Base-by-base conservation (phyloP, 2,888 invertebrate genomes). In the Ceraclea dissimilis region DNA sequence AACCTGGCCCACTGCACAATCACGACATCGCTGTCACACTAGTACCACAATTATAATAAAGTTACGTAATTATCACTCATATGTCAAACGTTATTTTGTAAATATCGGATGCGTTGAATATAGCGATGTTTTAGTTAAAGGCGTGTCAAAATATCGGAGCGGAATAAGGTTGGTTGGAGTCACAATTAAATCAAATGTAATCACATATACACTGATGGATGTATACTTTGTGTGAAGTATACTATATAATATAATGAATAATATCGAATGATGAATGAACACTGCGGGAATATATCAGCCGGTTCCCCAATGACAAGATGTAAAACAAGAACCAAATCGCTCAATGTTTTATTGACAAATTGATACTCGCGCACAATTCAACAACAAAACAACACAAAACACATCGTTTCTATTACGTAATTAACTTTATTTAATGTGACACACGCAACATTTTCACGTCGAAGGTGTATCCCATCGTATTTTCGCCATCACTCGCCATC, bases 401-500 rank as follows among this genome's bases (percentile, higher is more conserved):
- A 51, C 57, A 57, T 57, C 51, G 71, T 68, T 70, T 68, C 69
- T 69, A 67, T 66, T 65, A 67, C 67, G 65, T 67, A 70, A 72
- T 70, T 66, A 51, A 43, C 51, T 52, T 55, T 46, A 55, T 44
- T 54, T 70, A 71, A 70, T 71, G 70, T 73, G 73, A 75, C 76
- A 76, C 73, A 74, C 72, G 74, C 74, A 73, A 75, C 75, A 75
- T 74, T 76, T 74, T 73, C 76, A 76, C 76, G 76, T 75, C 75
- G 76, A 76, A 77, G 76, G 56, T 56, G 75, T 76, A 76, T 76
- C 76, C 76, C 76, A 77, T 74, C 75, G 72, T 75, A 74, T 71
- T 76, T 75, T 77, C 76, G 77, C 77, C 77, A 77, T 77, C 76
- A 76, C 72, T 76, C 75, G 75, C 77, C 75, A 76, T 76, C 72